phyloP scores from a whole-genome alignment of 2,888 invertebrate genomes.

The Pteria penguin region DNA sequence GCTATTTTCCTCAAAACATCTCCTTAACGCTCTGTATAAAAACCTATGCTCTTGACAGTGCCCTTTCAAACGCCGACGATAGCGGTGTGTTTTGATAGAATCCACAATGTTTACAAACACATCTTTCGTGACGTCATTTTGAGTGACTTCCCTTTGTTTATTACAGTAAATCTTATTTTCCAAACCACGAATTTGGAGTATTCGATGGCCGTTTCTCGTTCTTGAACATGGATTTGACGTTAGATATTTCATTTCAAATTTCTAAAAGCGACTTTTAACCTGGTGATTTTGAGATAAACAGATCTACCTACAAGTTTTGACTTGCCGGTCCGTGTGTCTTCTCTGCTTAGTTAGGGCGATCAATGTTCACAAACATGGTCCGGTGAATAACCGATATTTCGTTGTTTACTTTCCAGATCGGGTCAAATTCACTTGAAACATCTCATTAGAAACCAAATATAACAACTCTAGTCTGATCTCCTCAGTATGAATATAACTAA shows the following conservation, averaged over 20 bases:
- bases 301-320: no score
- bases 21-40: slow-evolving; percentile 47
- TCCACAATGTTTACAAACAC: slow-evolving; percentile 25
- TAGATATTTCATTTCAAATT: neutral
- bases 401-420: no score
- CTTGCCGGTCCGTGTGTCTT: no score
- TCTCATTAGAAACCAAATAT: no score
- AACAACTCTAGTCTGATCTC: no score
- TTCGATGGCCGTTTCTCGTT: neutral
- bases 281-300: no score
- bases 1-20: slow-evolving; percentile 52
- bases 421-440: no score
- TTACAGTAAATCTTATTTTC: neutral
- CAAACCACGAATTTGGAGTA: neutral
- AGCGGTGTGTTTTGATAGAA: slow-evolving; percentile 26
- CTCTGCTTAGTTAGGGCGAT: no score
- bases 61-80: slow-evolving; percentile 27
- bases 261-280: no score
- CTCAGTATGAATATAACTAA: no score
- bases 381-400: no score
- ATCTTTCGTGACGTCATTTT: slow-evolving; percentile 26
- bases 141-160: slow-evolving; percentile 19
- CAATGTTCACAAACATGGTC: no score
- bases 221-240: neutral
- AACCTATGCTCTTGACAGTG: slow-evolving; percentile 28